These are phyloP conservation scores for Anastrepha obliqua DNA, from an alignment of 1,140 invertebrate genomes.

Conservation along the genomic window DNA sequence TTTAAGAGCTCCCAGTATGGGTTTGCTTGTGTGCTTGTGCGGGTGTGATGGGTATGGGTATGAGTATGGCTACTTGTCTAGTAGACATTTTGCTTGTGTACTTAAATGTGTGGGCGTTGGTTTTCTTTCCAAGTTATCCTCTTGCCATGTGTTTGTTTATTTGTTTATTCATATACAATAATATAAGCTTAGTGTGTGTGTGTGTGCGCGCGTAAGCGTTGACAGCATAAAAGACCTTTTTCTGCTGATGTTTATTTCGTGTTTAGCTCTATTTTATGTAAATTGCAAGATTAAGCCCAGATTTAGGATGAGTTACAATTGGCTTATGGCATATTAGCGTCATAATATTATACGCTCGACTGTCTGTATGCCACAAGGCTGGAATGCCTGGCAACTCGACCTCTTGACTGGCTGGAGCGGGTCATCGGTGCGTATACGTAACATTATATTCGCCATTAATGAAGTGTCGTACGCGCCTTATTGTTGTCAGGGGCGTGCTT, in stretches of 20 bases:
- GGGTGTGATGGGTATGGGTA: no score
- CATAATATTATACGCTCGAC: conserved; percentile 18
- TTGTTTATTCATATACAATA: neutral
- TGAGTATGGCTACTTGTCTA: no score
- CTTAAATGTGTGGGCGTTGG: neutral
- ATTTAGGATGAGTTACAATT: conserved; percentile 68
- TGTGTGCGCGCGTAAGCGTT: conserved; percentile 37
- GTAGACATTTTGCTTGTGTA: no score
- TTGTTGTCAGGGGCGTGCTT: neutral
- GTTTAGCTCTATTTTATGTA: conserved; percentile 69
- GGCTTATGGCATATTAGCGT: conserved; percentile 61
- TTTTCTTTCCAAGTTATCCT: neutral
- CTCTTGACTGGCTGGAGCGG: neutral
- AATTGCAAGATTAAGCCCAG: conserved; percentile 71
- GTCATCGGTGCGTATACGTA: conserved; percentile 40
- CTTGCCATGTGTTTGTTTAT: neutral
- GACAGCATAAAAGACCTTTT: conserved; percentile 60
- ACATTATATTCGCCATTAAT: neutral
- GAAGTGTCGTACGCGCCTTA: neutral
- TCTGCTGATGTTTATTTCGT: conserved; percentile 56
- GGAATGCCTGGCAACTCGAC: neutral
- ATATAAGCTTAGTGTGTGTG: neutral
- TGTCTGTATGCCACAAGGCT: neutral
- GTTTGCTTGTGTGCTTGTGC: neutral
- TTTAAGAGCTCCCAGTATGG: neutral